Evolutionary conservation across 2,113 vertebrate species (phyloP).

Genomic region (pig (Sus scrofa)): T2T-Sscrofa CM000817.6:25411001-25411500

Average conservation of each 20-base stretch:
- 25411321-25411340: constrained; percentile 36
- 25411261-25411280: constrained; percentile 52
- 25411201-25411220: constrained; percentile 74
- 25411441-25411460: not conserved
- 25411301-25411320: constrained; percentile 25
- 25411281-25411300: not conserved
- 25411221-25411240: constrained; percentile 49
- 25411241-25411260: constrained; percentile 68
- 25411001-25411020: constrained; percentile 80
- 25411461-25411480: not conserved
- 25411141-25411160: constrained; percentile 10
- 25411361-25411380: constrained; percentile 5
- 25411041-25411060: constrained; percentile 39
- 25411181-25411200: constrained; percentile 63
- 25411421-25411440: not conserved
- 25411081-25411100: constrained; percentile 73
- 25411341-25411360: not conserved
- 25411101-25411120: constrained; percentile 67
- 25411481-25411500: not conserved
- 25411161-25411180: constrained; percentile 38
- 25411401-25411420: not conserved
- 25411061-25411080: constrained; percentile 47
- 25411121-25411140: constrained; percentile 68
- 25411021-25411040: constrained; percentile 75
- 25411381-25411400: not conserved